A percentile compares a stretch with the other conserved stretches of the same genome.
Conservation (phyloP, 2,113 vertebrate genomes). For the Turdus rufiventris region DNA sequence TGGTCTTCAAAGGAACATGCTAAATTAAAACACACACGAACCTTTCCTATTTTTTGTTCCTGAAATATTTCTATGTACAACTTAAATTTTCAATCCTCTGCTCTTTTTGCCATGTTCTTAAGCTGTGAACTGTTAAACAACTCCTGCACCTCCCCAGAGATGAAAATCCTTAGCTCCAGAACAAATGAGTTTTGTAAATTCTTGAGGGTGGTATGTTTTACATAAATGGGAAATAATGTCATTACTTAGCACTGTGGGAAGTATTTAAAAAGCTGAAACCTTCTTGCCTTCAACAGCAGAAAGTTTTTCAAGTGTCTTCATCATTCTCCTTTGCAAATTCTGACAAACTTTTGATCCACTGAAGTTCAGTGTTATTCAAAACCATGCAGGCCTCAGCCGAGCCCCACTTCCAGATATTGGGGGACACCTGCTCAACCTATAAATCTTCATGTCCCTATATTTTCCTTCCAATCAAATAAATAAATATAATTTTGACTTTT, state of each 20-base stretch:
- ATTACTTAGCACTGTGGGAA: conserved; percentile 9
- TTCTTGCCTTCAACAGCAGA: neutral
- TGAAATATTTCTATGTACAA: neutral
- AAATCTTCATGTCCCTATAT: neutral
- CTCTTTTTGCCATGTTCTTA: neutral
- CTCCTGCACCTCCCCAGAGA: neutral
- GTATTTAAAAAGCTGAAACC: conserved; percentile 1
- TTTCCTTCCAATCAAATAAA: conserved; percentile 5
- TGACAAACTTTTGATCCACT: neutral
- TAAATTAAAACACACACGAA: neutral
- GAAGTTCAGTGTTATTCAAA: neutral
- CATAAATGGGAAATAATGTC: neutral
- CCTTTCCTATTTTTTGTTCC: neutral
- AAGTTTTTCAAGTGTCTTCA: neutral
- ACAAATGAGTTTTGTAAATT: neutral
- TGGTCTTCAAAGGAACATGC: neutral
- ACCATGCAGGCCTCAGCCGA: rapidly evolving
- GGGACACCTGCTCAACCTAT: neutral
- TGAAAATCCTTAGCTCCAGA: neutral
- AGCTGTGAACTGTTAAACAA: neutral
- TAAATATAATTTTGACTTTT: conserved; percentile 31
- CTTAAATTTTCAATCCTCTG: neutral
- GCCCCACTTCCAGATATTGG: neutral
- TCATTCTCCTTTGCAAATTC: neutral
- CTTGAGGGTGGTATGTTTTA: neutral